phyloP scores from a whole-genome alignment of 2,797 vertebrate genomes.

The Rhabdophis nuchalis region DNA sequence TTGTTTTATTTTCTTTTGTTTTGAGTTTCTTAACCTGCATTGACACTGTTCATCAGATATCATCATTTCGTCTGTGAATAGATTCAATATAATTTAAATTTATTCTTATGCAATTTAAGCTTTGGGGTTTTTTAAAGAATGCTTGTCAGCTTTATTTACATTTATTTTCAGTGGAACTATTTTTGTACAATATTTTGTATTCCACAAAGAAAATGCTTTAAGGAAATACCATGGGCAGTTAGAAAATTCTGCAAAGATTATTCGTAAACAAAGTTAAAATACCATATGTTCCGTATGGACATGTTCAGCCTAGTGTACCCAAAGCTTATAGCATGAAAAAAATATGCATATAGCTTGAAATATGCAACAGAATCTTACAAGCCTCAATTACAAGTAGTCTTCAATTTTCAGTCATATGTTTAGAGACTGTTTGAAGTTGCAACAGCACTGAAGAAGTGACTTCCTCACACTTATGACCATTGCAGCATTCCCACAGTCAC shows the following conservation, averaged over 20 bases:
- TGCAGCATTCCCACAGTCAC: no score
- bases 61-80: neutral
- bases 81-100: neutral
- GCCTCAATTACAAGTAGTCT: neutral
- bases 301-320: neutral
- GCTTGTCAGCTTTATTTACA: neutral
- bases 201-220: neutral
- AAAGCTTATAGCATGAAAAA: neutral
- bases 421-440: neutral
- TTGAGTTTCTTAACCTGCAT: neutral
- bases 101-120: neutral
- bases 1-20: neutral
- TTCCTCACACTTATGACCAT: no score
- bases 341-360: neutral
- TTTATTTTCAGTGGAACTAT: neutral
- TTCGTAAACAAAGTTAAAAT: neutral
- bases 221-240: neutral
- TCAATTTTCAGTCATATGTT: neutral
- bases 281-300: neutral
- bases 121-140: neutral
- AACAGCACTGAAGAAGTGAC: neutral
- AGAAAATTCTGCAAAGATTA: neutral
- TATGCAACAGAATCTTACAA: neutral
- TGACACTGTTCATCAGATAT: neutral
- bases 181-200: neutral